Evolutionary conservation across 2,888 invertebrate species (phyloP), one percentile per base, ranked within the genome.

Genomic region (Drosophila nr. fundita): DNA sequence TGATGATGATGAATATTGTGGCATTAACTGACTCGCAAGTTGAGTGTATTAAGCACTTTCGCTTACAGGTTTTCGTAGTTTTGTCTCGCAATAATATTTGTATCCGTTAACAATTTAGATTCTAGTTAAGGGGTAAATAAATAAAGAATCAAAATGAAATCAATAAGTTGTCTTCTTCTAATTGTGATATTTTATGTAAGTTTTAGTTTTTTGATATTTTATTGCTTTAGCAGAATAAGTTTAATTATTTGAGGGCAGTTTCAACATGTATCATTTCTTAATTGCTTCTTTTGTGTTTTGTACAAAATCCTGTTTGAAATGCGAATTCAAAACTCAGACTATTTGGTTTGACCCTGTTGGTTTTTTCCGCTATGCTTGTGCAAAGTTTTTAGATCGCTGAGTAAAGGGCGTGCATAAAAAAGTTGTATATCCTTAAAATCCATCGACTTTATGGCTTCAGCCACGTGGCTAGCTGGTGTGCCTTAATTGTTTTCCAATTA

Each of bases 401-500:
- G n/a, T 34, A 29, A 40, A 24, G 11, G 27, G 7, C 6, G 1
- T 8, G 32, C 7, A 34, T 21, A 53, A 21, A 30, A 21, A 10
- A n/a, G 21, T 54, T 30, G 54, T 34, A 48, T 42, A 57, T 67
- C 67, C 42, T 60, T 45, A 32, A 63, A 80, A 68, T 66, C 76
- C 76, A 68, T 76, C 75, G 79, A 77, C 78, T 78, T 68, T 78
- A 70, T 71, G 61, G 71, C 78, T 50, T 54, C 40, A 49, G 63
- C 53, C 34, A 60, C 61, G 70, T 42, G 65, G 73, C 59, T 71
- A 78, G 75, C 76, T 73, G 69, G 67, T 57, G 59, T 76, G 67
- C 74, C 74, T 75, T 86, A 78, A 88, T 85, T 85, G 87, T 85
- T 89, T 86, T 83, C 76, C 75, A 85, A 88, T 85, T 87, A 83